Evolutionary conservation across 2,797 vertebrate species (phyloP), one percentile per base, ranked within the genome.

Genomic region (Eulemur mongoz): DNA sequence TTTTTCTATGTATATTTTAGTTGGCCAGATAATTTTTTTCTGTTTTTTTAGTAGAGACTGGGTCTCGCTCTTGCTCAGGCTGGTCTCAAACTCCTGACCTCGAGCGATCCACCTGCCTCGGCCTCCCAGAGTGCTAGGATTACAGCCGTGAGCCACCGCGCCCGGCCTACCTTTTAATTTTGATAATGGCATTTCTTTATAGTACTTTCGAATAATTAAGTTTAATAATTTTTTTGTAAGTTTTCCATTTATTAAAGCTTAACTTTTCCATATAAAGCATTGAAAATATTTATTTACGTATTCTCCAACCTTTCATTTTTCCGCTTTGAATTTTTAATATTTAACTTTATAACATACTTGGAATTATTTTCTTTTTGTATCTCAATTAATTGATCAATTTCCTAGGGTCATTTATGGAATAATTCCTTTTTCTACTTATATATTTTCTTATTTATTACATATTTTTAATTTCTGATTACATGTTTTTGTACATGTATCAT

Each of bases 301-400:
- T 92, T 95, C 23, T 85, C 7, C 48, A 61, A 61, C n/a, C 35
- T 89, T 78, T 67, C 22, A 65, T 86, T 67, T 96, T 89, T 78
- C 18, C 61, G 15, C 23, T 92, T 83, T 38, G 27, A 94, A 61
- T 25, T 92, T 92, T 92, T 92, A 85, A 86, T 91, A 45, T 89
- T 92, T 95, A 94, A 45, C 9, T 76, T 95, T 72, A 52, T 80
- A 93, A 52, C 72, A 32, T 4, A 59, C 23, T 86, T 48, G 63
- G 30, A 79, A 78, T 90, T 80, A 70, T 73, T 93, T 80, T 5
- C 20, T 45, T 84, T 72, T 57, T 50, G 65, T 10, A 13, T 59
- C n/a, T 85, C 30, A 83, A 73, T 35, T 57, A 89, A 80, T 22
- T 72, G 45, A 78, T 65, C 35, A n/a, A 38, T 76, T 87, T 79